A percentile compares a stretch with the other conserved stretches of the same genome.
These are phyloP conservation scores for Dolichopus griseipennis DNA, from an alignment of 2,888 invertebrate genomes.

Conservation along the genomic window DNA sequence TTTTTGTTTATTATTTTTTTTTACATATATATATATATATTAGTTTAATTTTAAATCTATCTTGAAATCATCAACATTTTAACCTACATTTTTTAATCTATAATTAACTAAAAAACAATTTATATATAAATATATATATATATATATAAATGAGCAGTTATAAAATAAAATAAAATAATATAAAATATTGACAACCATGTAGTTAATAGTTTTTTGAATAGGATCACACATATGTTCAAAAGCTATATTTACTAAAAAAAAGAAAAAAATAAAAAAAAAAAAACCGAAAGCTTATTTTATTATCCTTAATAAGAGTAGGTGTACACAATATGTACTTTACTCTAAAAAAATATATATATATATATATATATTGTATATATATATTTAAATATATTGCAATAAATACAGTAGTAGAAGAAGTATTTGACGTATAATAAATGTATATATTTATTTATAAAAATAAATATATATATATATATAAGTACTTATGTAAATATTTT, in stretches of 20 bases:
- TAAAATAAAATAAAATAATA: too few relatives aligned
- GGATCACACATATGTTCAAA: background rate
- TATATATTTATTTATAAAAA: constrained; percentile 6
- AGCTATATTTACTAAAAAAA: background rate
- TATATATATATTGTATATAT: constrained; percentile 19
- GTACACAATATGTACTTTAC: constrained; percentile 13
- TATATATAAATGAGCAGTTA: too few relatives aligned
- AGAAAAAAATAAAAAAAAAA: too few relatives aligned
- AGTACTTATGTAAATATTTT: too few relatives aligned
- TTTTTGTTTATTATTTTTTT: background rate
- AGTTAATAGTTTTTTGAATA: background rate
- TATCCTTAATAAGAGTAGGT: too few relatives aligned
- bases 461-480: constrained; percentile 12
- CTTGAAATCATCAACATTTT: background rate
- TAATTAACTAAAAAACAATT: background rate
- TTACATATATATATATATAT: too few relatives aligned
- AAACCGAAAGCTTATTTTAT: background rate
- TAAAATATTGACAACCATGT: too few relatives aligned
- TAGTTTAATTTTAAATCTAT: background rate
- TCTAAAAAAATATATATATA: constrained; percentile 20
- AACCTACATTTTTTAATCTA: background rate
- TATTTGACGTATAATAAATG: background rate
- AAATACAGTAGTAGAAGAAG: too few relatives aligned
- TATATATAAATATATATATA: too few relatives aligned
- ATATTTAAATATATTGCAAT: constrained; percentile 11